Percentiles rank a stretch among this genome's conserved stretches.
phyloP scores from a whole-genome alignment of 1,140 invertebrate species.

The Archivesica marissinica region DNA sequence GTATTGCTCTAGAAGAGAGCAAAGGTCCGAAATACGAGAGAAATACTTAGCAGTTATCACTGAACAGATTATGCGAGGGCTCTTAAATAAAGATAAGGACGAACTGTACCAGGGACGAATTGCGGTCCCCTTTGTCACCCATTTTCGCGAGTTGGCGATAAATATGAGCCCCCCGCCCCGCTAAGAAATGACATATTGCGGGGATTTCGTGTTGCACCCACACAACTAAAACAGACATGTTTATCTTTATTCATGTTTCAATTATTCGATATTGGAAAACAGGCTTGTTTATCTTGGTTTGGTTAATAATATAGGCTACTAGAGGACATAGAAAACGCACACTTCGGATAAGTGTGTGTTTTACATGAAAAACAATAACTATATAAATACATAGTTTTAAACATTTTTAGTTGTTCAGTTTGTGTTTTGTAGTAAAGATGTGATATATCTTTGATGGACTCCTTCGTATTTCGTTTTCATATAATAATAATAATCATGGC shows the following conservation, averaged over 20 bases:
- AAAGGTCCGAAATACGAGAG: slow-evolving; percentile 43
- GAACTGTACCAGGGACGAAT: slow-evolving; percentile 51
- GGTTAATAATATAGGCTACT: no score
- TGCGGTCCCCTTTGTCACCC: slow-evolving; percentile 24
- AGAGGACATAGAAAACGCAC: neutral
- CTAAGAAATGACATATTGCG: neutral
- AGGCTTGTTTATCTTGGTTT: no score
- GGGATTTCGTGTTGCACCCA: neutral
- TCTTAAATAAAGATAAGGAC: slow-evolving; percentile 30
- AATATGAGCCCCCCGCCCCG: neutral
- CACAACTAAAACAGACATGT: slow-evolving; percentile 20
- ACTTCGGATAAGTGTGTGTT: neutral
- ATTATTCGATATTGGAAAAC: no score
- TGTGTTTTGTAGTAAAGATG: no score
- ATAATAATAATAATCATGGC: no score
- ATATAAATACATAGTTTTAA: no score
- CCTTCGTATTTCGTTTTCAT: no score
- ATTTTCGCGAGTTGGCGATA: slow-evolving; percentile 53
- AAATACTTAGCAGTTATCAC: slow-evolving; percentile 48
- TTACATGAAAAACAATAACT: no score
- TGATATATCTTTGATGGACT: no score
- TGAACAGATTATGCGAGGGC: slow-evolving; percentile 5
- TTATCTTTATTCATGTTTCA: slow-evolving; percentile 10
- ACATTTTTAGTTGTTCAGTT: no score
- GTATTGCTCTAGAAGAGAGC: slow-evolving; percentile 13